phyloP scores from a whole-genome alignment of 2,888 invertebrate species.

The Cynaeus angustus region DNA sequence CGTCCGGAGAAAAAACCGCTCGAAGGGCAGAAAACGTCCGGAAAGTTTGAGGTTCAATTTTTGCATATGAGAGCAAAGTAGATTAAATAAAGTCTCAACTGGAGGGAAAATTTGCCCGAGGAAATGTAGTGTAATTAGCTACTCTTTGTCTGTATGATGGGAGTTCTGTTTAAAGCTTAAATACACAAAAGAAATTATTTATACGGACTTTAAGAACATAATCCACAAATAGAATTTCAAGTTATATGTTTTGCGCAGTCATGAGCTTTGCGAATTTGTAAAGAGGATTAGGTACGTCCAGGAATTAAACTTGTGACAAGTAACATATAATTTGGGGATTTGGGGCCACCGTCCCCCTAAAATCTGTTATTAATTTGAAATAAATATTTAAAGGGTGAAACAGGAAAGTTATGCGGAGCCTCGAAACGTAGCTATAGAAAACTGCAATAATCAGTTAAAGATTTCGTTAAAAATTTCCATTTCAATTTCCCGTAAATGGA shows the following conservation, averaged over 20 bases:
- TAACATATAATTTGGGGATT: slow-evolving; percentile 57
- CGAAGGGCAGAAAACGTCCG: slow-evolving; percentile 31
- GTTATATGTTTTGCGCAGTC: slow-evolving; percentile 60
- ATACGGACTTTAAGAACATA: slow-evolving; percentile 59
- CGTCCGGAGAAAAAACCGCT: slow-evolving; percentile 35
- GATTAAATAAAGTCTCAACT: slow-evolving; percentile 45
- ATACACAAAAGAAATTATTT: slow-evolving; percentile 60
- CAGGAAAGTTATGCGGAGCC: slow-evolving; percentile 15
- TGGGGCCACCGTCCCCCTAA: slow-evolving; percentile 11
- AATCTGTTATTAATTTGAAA: slow-evolving; percentile 34
- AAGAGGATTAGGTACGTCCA: slow-evolving; percentile 59
- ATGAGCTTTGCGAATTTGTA: slow-evolving; percentile 59
- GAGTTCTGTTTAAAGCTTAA: slow-evolving; percentile 51
- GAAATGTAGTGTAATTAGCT: slow-evolving; percentile 53
- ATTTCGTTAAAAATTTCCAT: slow-evolving; percentile 56
- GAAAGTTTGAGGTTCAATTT: slow-evolving; percentile 43
- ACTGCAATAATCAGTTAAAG: slow-evolving; percentile 51
- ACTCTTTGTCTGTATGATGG: slow-evolving; percentile 50
- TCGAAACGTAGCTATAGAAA: slow-evolving; percentile 19
- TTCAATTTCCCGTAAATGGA: slow-evolving; percentile 54
- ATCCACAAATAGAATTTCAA: slow-evolving; percentile 62
- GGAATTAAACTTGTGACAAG: slow-evolving; percentile 60
- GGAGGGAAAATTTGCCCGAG: slow-evolving; percentile 38
- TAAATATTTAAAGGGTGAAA: slow-evolving; percentile 22
- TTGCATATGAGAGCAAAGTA: slow-evolving; percentile 49